phyloP scores from a whole-genome alignment of 1,140 invertebrate genomes.

The Heliconius hermathena region DNA sequence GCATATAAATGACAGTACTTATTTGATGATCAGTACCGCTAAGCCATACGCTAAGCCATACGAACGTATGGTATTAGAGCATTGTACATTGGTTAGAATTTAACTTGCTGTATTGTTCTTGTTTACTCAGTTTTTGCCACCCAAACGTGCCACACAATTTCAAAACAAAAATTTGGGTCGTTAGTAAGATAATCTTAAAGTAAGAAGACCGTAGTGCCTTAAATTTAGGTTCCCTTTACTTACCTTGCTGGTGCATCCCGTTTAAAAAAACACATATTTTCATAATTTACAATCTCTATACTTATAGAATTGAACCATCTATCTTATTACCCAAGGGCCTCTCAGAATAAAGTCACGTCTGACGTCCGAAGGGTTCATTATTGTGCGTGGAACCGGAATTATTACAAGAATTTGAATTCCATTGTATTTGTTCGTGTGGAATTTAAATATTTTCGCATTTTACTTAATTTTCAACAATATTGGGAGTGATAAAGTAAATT shows the following conservation, averaged over 20 bases:
- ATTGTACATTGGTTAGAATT: background rate
- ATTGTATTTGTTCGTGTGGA: conserved; percentile 2
- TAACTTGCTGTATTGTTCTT: no score
- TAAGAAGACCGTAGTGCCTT: no score
- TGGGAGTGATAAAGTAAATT: background rate
- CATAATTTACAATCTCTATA: background rate
- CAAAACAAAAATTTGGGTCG: no score
- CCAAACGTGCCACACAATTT: no score
- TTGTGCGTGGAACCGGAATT: conserved; percentile 7
- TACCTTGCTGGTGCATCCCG: no score
- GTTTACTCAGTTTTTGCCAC: no score
- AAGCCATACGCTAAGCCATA: no score
- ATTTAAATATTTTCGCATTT: background rate
- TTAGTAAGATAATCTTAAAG: no score
- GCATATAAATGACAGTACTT: no score
- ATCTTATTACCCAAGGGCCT: conserved; percentile 1
- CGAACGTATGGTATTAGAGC: no score
- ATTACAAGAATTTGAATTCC: conserved; percentile 7
- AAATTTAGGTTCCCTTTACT: no score
- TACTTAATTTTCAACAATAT: background rate
- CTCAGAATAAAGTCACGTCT: conserved; percentile 10
- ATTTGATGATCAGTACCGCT: no score
- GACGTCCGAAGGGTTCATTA: background rate
- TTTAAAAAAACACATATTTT: background rate
- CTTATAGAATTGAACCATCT: background rate